phyloP scores from a whole-genome alignment of 2,888 invertebrate genomes.

The Phlogophora meticulosa region DNA sequence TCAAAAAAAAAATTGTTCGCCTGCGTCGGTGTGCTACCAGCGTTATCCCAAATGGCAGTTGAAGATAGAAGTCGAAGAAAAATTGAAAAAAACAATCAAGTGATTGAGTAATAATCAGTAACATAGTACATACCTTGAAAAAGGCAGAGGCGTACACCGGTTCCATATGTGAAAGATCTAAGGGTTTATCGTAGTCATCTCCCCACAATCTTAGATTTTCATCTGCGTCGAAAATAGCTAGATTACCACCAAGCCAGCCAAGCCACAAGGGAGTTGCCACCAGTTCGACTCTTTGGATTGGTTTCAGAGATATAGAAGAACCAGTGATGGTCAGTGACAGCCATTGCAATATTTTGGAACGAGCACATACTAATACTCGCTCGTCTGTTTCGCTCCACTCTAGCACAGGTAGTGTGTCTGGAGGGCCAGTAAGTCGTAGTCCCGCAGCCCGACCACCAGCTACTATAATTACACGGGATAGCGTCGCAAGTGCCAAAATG shows the following conservation, averaged over 20 bases:
- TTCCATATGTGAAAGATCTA: slow-evolving; percentile 95
- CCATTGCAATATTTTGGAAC: slow-evolving; percentile 96
- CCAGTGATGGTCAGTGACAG: slow-evolving; percentile 93
- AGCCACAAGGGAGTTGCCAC: slow-evolving; percentile 92
- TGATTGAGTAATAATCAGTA: too few relatives aligned
- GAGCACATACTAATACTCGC: slow-evolving; percentile 97
- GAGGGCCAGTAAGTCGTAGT: slow-evolving; percentile 93
- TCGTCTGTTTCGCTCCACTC: slow-evolving; percentile 95
- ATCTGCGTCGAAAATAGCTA: slow-evolving; percentile 96
- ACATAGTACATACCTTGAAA: slow-evolving; percentile 92
- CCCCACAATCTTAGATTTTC: slow-evolving; percentile 97
- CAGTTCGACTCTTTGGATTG: slow-evolving; percentile 93
- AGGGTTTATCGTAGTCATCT: slow-evolving; percentile 96
- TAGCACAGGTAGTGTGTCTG: slow-evolving; percentile 96
- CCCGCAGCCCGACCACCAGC: slow-evolving; percentile 86
- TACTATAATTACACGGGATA: slow-evolving; percentile 94
- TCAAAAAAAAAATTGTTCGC: too few relatives aligned
- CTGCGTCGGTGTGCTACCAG: too few relatives aligned
- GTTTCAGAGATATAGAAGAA: slow-evolving; percentile 89
- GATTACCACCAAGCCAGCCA: slow-evolving; percentile 94
- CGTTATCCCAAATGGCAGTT: background rate
- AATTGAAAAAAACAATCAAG: background rate
- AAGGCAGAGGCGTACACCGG: slow-evolving; percentile 97
- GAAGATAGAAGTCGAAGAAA: background rate
- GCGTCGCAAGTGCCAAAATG: slow-evolving; percentile 97